These are phyloP conservation scores for Leptinotarsa lineolata DNA, from an alignment of 1,140 invertebrate genomes.

Conservation along the genomic window DNA sequence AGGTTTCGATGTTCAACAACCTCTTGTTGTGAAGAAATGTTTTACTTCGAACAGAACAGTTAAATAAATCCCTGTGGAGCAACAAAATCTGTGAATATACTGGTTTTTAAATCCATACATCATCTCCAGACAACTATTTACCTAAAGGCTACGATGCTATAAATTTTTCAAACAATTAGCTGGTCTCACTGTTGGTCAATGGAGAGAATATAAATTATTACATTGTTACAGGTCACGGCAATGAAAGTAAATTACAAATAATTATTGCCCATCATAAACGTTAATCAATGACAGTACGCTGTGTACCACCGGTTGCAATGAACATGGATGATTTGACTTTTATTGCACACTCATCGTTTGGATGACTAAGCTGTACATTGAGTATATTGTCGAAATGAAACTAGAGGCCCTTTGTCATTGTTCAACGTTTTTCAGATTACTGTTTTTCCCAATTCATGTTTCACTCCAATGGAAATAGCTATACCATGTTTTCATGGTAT, in stretches of 20 bases:
- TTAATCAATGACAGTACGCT: background rate
- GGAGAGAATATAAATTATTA: background rate
- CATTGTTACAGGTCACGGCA: slow-evolving; percentile 1
- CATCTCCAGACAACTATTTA: background rate
- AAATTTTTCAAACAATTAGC: slow-evolving; percentile 4
- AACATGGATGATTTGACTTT: background rate
- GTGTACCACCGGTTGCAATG: background rate
- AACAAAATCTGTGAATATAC: background rate
- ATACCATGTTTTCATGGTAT: too few species aligned
- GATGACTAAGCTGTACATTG: too few species aligned
- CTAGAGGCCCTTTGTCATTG: too few species aligned
- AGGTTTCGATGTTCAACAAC: too few species aligned
- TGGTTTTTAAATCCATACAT: background rate
- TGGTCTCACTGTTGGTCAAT: background rate
- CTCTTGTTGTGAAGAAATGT: too few species aligned
- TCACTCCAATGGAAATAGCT: too few species aligned
- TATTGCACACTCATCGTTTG: background rate
- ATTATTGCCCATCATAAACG: slow-evolving; percentile 3
- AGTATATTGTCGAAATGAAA: too few species aligned
- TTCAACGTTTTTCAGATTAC: too few species aligned
- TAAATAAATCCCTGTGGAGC: background rate
- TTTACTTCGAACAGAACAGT: background rate
- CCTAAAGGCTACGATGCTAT: background rate
- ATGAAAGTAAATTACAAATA: background rate
- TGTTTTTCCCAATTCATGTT: too few species aligned